Base-by-base conservation (phyloP, 2,888 invertebrate genomes). In the Kryphioiulus occultus region DNA sequence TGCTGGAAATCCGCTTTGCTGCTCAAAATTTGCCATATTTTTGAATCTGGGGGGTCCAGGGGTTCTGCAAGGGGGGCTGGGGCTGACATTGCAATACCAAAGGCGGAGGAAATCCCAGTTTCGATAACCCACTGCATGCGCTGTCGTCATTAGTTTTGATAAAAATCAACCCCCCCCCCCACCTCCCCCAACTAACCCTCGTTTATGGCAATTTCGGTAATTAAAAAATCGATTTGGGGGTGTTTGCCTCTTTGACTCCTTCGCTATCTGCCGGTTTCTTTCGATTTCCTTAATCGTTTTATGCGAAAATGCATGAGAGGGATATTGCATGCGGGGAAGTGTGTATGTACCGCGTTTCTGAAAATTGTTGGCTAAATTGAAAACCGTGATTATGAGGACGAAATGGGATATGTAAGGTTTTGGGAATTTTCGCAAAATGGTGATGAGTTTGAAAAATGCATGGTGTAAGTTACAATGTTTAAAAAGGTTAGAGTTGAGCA, bases 1-100 rank as follows among this genome's bases (percentile, higher is more conserved):
- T 59, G 59, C 59, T 59, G 59, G 59, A 59, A 59, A 59, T 59
- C 59, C 59, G 59, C 59, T 59, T 59, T 59, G 59, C 59, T n/a
- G 59, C 59, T 59, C 22, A 19, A 59, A 59, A 59, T 59, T 59
- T 59, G 59, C 59, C 59, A 59, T 59, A 59, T 19, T 59, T 59
- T 59, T 59, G 59, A 59, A 59, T 59, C 3, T n/a, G 59, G 59
- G 59, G 59, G 22, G 39, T 9, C 47, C 47, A 42, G 42, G 42
- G 42, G 42, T 7, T 42, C 42, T 42, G 10, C 2, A 47, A 5
- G 47, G 15, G 47, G 47, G 15, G 12, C 9, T 9, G n/a, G 3
- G 2, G n/a, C 19, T 4, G 59, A n/a, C 39, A n/a, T n/a, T n/a
- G 15, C 4, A 15, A 5, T 15, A 59, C 15, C n/a, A n/a, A n/a